phyloP scores from a whole-genome alignment of 1,140 invertebrate genomes.

The Sipha flava region DNA sequence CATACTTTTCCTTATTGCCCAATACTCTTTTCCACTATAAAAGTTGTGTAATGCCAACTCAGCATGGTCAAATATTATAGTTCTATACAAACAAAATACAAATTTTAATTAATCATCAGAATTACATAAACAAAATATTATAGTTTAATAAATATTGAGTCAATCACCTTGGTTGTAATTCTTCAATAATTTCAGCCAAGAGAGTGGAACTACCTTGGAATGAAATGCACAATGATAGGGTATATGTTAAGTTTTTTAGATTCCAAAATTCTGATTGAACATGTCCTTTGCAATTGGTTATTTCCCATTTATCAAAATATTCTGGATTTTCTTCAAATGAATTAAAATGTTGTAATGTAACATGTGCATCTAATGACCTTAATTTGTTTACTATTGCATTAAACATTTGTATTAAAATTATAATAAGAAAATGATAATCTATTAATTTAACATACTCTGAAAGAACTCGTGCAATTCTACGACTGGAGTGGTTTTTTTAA shows the following conservation, averaged over 20 bases:
- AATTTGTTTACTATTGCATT: conserved; percentile 41
- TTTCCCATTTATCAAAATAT: conserved; percentile 74
- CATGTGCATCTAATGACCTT: conserved; percentile 61
- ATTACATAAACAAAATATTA: neutral
- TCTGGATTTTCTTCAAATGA: conserved; percentile 39
- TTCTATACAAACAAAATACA: conserved; percentile 45
- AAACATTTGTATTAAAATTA: neutral
- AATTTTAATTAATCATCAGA: neutral
- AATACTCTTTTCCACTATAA: conserved; percentile 75
- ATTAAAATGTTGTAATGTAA: conserved; percentile 76
- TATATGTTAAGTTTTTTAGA: conserved; percentile 33
- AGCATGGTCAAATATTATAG: conserved; percentile 73
- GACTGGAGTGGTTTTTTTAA: conserved; percentile 72
- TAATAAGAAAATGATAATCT: neutral
- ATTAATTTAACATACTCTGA: conserved; percentile 45
- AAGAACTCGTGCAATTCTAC: conserved; percentile 81
- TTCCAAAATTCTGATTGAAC: conserved; percentile 46
- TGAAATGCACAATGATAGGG: conserved; percentile 61
- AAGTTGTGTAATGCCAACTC: conserved; percentile 80
- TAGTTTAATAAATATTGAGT: too few species aligned
- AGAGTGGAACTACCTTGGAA: conserved; percentile 71
- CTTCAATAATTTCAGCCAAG: conserved; percentile 50
- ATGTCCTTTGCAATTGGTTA: conserved; percentile 48
- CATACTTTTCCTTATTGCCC: conserved; percentile 84
- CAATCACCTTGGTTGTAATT: conserved; percentile 43